Conservation (phyloP, 37 sponge, comb jelly and placozoan species). For the Cladorhizidae sp. region DNA sequence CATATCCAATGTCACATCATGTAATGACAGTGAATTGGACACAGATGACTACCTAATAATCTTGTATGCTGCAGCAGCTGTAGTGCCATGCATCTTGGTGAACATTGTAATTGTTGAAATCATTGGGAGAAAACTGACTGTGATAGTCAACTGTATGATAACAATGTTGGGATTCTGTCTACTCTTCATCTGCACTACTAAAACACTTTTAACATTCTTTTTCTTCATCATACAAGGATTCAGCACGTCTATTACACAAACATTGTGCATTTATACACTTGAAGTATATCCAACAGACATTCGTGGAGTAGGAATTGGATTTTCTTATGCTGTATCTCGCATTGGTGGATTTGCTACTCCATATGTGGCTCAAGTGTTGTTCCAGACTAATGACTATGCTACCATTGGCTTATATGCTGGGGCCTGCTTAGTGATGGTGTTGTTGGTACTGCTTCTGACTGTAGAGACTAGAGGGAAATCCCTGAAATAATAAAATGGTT, state of each 20-base stretch:
- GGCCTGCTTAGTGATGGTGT: slow-evolving; percentile 14
- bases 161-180: slow-evolving; percentile 56
- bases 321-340: slow-evolving; percentile 50
- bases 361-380: slow-evolving; percentile 74
- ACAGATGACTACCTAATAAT: slow-evolving; percentile 57
- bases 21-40: slow-evolving; percentile 18
- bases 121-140: slow-evolving; percentile 77
- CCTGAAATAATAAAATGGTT: slow-evolving; percentile 27
- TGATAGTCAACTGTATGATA: slow-evolving; percentile 64
- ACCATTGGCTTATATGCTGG: slow-evolving; percentile 49
- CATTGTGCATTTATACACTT: slow-evolving; percentile 85
- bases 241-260: slow-evolving; percentile 75
- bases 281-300: slow-evolving; percentile 83
- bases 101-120: slow-evolving; percentile 64
- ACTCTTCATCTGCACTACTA: slow-evolving; percentile 59
- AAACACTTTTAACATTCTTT: slow-evolving; percentile 49
- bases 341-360: slow-evolving; percentile 79
- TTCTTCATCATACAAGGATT: slow-evolving; percentile 68
- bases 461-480: slow-evolving; percentile 79
- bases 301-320: slow-evolving; percentile 60
- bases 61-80: slow-evolving; percentile 75
- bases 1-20: neutral
- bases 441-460: slow-evolving; percentile 58
- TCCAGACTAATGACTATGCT: slow-evolving; percentile 45
- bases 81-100: slow-evolving; percentile 69